Evolutionary conservation across 2,113 vertebrate genomes (phyloP).

Genomic region (Phocoena phocoena): DNA sequence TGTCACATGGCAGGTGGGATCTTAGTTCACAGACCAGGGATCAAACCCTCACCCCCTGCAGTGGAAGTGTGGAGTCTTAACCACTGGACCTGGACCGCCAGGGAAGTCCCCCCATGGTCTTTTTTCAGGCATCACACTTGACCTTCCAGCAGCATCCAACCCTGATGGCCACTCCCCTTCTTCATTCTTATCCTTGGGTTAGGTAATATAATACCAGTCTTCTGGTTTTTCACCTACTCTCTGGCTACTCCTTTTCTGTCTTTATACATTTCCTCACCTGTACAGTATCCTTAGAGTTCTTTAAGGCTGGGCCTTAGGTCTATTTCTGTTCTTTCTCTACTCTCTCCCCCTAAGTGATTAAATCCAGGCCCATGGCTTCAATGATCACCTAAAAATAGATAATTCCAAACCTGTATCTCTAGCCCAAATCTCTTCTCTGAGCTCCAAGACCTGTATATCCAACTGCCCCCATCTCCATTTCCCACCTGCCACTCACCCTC

Average conservation of each 20-base stretch:
- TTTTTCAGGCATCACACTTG: background rate
- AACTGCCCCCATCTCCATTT: background rate
- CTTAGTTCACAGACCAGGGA: too few relatives aligned
- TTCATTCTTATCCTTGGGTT: slow-evolving; percentile 1
- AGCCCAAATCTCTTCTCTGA: background rate
- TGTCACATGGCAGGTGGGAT: too few relatives aligned
- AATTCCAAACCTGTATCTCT: background rate
- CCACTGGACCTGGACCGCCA: too few relatives aligned
- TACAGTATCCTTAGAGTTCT: background rate
- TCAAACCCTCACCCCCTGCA: too few relatives aligned
- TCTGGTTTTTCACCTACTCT: background rate
- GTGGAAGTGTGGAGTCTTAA: too few relatives aligned
- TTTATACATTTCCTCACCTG: background rate
- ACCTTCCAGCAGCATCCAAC: background rate
- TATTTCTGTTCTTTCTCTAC: background rate
- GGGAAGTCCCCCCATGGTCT: background rate
- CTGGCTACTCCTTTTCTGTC: background rate
- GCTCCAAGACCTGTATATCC: background rate
- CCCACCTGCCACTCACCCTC: background rate
- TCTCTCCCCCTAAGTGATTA: background rate
- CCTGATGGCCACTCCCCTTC: background rate
- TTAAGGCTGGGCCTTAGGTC: background rate
- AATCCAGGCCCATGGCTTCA: background rate
- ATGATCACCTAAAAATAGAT: background rate
- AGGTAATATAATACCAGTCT: background rate